Evolutionary conservation across 64 coral and sea anemone species (phyloP), one percentile per base, ranked within the genome.

Genomic region (Pocillopora verrucosa): DNA sequence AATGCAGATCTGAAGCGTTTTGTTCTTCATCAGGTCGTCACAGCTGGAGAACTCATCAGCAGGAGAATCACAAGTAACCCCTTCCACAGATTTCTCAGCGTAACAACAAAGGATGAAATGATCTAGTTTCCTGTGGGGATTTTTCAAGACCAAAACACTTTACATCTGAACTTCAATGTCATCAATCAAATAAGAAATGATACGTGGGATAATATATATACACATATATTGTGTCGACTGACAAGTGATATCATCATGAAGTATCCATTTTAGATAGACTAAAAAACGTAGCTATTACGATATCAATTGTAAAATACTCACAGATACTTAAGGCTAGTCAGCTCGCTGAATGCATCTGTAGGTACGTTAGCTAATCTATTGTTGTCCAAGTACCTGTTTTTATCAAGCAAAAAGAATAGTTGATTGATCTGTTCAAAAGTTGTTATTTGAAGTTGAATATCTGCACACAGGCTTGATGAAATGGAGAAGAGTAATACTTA

Each of bases 11-110:
- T 80, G 88, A 16, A 89, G 76, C 5, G 60, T 61, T 34, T 89
- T 56, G 77, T 89, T 81, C 13, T 89, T 89, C 88, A 89, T 89
- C 17, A 89, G 74, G n/a, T 89, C 88, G 26, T 89, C 88, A 35
- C 88, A 89, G 61, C 88, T 89, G 11, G 88, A 89, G 65, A 89
- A 89, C 26, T 89, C 88, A 51, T 89, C 77, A 0, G 58, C 41
- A 16, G 88, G 76, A 30, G 88, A 60, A 3, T 78, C 63, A 16
- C 89, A 90, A 0, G 82, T 67, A 9, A 90, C 67, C 10, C 79
- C 79, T 57, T n/a, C 36, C 24, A 90, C 72, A 4, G 89, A 56
- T 76, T 82, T 80, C 56, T 58, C 57, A 16, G 89, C 89, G 25
- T 82, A 90, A 65, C 89, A 90, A 17, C 89, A 90, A 59, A 74